Evolutionary conservation across 2,888 invertebrate genomes (phyloP), one percentile per base, ranked within the genome.

Genomic region (Sturmia bella): DNA sequence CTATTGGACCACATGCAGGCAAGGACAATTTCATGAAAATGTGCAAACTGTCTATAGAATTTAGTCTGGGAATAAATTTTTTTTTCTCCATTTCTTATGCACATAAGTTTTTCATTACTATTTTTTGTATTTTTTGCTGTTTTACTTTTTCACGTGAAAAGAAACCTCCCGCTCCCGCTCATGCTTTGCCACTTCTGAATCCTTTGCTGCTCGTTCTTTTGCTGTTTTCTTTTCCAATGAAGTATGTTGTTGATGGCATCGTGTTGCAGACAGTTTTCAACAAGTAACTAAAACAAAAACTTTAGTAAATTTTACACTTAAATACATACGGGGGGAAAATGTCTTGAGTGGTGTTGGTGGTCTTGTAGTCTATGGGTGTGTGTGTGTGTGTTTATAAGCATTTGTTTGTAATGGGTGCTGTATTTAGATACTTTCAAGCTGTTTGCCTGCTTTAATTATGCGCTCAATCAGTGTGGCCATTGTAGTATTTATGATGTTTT

Each of bases 21-120:
- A 75, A 68, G 75, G 68, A 75, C 75, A 59, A 21, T 68, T 52
- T 75, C 48, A 52, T 52, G 50, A 41, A 68, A 68, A 68, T 75
- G 50, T 50, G 5, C 50, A 68, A 57, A 66, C 7, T 59, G 41
- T 75, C 17, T 61, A 68, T 41, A 43, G 59, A 61, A 21, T 68
- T 21, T 37, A 75, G 32, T 52, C 37, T 59, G 32, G 61, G 32
- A 45, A 24, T 74, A 48, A 11, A 48, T 48, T 50, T 57, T 57
- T 63, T 27, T 19, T 32, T 19, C 11, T 17, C n/a, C n/a, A 54
- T 19, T n/a, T 45, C 13, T 50, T 63, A 39, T 39, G 27, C 9
- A n/a, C 59, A 15, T n/a, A 2, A 37, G 4, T 2, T 37, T 52
- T 32, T 50, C 41, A 19, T 15, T 57, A 45, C 43, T 43, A 19